Conservation (phyloP, 2,113 vertebrate species). For the Corythornis madagascariensis region DNA sequence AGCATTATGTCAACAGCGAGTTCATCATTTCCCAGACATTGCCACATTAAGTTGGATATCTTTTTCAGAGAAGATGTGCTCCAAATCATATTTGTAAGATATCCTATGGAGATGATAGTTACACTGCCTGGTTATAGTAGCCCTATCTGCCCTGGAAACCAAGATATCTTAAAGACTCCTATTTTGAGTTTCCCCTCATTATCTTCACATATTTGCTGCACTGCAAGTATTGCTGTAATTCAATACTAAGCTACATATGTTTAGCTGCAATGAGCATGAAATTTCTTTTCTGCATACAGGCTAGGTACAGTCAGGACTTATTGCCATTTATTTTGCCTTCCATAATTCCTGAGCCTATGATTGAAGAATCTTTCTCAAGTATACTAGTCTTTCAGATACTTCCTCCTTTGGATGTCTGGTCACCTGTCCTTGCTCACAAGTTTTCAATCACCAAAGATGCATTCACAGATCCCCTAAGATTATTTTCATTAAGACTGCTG, state of each 20-base stretch:
- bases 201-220: background rate
- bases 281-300: background rate
- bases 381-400: background rate
- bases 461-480: background rate
- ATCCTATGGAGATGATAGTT: background rate
- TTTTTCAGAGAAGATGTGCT: background rate
- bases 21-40: background rate
- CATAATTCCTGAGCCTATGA: background rate
- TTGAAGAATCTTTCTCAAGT: background rate
- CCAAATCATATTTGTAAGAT: background rate
- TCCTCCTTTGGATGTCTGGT: background rate
- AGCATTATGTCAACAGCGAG: constrained; percentile 39
- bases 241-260: background rate
- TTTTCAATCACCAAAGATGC: background rate
- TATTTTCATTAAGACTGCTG: background rate
- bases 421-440: background rate
- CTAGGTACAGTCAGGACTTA: background rate
- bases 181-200: background rate
- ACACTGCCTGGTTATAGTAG: background rate
- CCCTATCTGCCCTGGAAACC: background rate
- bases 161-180: background rate
- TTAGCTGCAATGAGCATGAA: background rate
- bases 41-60: background rate
- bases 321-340: background rate
- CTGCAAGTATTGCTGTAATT: background rate